A percentile compares a stretch with the other conserved stretches of the same genome.
Conservation (phyloP, 2,888 invertebrate genomes). For the Alentia gelatinosa region DNA sequence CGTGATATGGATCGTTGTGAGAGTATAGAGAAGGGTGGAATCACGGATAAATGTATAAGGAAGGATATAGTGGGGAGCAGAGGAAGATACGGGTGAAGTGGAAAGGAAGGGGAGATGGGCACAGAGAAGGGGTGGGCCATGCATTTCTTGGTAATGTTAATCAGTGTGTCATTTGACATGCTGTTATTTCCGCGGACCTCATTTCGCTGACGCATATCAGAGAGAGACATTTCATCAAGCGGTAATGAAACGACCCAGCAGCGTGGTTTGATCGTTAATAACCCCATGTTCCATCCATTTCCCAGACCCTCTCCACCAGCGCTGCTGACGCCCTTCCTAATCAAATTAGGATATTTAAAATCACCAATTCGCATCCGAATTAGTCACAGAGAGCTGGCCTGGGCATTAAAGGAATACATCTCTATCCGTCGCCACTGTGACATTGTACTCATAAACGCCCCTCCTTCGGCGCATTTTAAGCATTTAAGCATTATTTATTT, state of each 20-base stretch:
- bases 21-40: too few relatives aligned
- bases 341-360: constrained; percentile 26
- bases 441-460: neutral
- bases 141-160: constrained; percentile 9
- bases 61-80: neutral
- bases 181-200: neutral
- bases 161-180: neutral
- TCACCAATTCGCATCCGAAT: neutral
- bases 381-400: neutral
- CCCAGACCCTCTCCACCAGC: neutral
- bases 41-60: too few relatives aligned
- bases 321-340: neutral
- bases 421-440: neutral
- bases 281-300: neutral
- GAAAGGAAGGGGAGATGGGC: neutral
- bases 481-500: neutral
- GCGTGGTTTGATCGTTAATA: neutral
- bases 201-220: neutral
- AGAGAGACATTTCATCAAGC: neutral
- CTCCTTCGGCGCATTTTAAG: neutral
- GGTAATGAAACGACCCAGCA: neutral
- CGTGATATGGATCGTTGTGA: too few relatives aligned
- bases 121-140: neutral
- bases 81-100: neutral
- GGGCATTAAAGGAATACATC: neutral